phyloP scores from a whole-genome alignment of 1,140 invertebrate genomes.

The Pemphigus obesinymphae region DNA sequence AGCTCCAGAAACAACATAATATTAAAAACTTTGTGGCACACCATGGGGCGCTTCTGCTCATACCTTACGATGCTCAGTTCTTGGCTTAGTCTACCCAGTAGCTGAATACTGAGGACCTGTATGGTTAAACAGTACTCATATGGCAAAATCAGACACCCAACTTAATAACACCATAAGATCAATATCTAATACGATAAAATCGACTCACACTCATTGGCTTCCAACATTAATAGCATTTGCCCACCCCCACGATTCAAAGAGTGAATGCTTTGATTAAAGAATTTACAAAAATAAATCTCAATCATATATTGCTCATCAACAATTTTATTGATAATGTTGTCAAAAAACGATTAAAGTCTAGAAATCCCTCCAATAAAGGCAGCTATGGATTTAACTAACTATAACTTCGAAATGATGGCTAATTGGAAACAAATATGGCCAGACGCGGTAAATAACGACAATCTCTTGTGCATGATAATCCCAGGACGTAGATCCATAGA shows the following conservation, averaged over 20 bases:
- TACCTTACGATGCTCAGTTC: constrained; percentile 13
- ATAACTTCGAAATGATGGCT: no score
- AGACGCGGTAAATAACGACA: background rate
- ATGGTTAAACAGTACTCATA: constrained; percentile 20
- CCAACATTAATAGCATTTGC: background rate
- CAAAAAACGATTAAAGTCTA: no score
- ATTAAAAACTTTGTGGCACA: background rate
- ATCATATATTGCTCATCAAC: no score
- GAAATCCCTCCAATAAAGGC: no score
- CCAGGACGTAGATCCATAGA: no score
- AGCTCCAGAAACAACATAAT: no score
- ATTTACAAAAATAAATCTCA: background rate
- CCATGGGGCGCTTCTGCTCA: no score
- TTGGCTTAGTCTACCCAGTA: constrained; percentile 38
- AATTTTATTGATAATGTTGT: no score
- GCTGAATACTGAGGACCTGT: constrained; percentile 41
- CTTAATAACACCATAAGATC: constrained; percentile 25
- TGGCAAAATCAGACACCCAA: background rate
- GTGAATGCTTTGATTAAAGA: background rate
- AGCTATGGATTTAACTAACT: no score
- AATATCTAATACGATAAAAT: constrained; percentile 8
- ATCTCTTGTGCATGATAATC: no score
- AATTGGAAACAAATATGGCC: no score
- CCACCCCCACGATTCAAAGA: background rate
- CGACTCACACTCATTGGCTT: background rate